Conservation (phyloP, 2,888 invertebrate genomes). For the Drosophila niveifrons region DNA sequence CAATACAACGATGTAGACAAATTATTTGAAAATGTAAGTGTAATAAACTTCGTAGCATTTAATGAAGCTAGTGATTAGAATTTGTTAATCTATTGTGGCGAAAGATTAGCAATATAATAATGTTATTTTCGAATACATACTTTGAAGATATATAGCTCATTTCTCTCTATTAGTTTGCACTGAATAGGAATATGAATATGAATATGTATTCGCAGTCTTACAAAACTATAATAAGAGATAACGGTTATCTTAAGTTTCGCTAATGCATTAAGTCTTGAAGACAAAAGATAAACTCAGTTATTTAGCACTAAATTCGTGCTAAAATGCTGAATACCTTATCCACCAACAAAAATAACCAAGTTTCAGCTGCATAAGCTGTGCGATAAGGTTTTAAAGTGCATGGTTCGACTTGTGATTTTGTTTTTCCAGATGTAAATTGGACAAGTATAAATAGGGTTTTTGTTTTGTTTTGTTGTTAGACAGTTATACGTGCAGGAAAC, state of each 20-base stretch:
- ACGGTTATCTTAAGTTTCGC: too few species aligned
- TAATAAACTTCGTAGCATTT: too few species aligned
- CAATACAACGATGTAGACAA: not conserved
- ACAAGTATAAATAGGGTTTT: slow-evolving; percentile 1
- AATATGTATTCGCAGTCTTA: too few species aligned
- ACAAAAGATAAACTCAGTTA: not conserved
- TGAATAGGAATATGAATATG: too few species aligned
- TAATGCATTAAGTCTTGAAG: not conserved
- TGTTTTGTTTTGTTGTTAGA: slow-evolving; percentile 2
- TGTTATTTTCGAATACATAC: too few species aligned
- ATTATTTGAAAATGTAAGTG: too few species aligned
- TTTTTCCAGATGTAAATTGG: not conserved
- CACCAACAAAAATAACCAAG: not conserved
- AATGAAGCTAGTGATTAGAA: too few species aligned
- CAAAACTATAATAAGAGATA: too few species aligned
- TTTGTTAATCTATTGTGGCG: too few species aligned
- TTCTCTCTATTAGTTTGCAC: too few species aligned
- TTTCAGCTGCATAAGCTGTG: not conserved
- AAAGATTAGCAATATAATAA: too few species aligned
- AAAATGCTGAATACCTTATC: not conserved
- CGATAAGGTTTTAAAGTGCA: slow-evolving; percentile 8
- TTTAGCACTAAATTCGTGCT: not conserved
- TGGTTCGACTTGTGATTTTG: slow-evolving; percentile 1
- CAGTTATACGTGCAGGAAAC: slow-evolving; percentile 28
- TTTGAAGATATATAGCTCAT: too few species aligned